Base-by-base conservation (phyloP, 1,140 invertebrate species). In the Idris sp. region DNA sequence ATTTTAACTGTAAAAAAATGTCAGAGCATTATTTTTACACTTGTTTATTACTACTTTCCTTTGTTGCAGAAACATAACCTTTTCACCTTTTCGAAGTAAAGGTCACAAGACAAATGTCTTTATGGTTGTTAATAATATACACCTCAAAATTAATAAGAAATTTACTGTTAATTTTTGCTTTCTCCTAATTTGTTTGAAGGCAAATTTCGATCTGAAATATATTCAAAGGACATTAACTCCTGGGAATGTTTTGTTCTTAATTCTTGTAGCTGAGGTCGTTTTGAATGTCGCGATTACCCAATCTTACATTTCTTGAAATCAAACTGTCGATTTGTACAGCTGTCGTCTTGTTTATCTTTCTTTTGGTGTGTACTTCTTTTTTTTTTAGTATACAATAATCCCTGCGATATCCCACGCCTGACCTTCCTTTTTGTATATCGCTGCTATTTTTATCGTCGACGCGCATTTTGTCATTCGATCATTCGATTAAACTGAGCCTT, bases 1-100 rank as follows among this genome's bases (percentile, higher is more conserved):
- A n/a, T n/a, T n/a, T n/a, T n/a, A n/a, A n/a, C n/a, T n/a, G n/a
- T n/a, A n/a, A n/a, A n/a, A n/a, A n/a, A n/a, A n/a, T n/a, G n/a
- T n/a, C n/a, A n/a, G n/a, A n/a, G n/a, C n/a, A n/a, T n/a, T n/a
- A n/a, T n/a, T n/a, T n/a, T n/a, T n/a, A n/a, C n/a, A n/a, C n/a
- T n/a, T n/a, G n/a, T n/a, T n/a, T n/a, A n/a, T n/a, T n/a, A n/a
- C n/a, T n/a, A n/a, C n/a, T n/a, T n/a, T n/a, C n/a, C n/a, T n/a
- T n/a, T n/a, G n/a, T n/a, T n/a, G n/a, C n/a, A n/a, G n/a, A n/a
- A n/a, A n/a, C n/a, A 14, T 31, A 36, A 64, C 46, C 59, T 53
- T 22, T 64, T 64, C 38, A 53, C 59, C 59, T 64, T 64, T 64
- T 30, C 14, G 41, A 64, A 64, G 48, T 53, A 64, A 64, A 64